Percentiles rank a stretch among this genome's conserved stretches.
phyloP scores from a whole-genome alignment of 2,888 invertebrate species.

The Anodontia alba region DNA sequence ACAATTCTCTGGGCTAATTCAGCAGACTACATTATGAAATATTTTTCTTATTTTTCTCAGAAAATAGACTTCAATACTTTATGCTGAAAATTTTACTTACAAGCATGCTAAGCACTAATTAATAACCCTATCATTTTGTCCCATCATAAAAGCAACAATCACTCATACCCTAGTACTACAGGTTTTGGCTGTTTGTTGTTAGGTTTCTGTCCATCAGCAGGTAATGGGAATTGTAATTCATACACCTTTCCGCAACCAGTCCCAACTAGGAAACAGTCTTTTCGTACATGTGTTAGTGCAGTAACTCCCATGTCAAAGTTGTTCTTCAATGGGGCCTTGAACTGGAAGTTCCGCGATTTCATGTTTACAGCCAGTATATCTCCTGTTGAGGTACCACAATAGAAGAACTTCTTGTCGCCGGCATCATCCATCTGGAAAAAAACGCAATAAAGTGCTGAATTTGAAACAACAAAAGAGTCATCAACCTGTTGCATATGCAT shows the following conservation, averaged over 20 bases:
- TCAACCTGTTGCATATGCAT: not conserved
- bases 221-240: constrained; percentile 55
- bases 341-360: constrained; percentile 79
- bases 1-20: too few relatives aligned
- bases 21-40: too few relatives aligned
- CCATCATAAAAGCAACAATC: too few relatives aligned
- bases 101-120: too few relatives aligned
- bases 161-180: constrained; percentile 41
- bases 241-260: constrained; percentile 91
- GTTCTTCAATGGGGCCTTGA: constrained; percentile 80
- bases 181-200: constrained; percentile 36
- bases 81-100: too few relatives aligned
- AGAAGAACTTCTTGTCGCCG: constrained; percentile 89
- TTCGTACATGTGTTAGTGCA: constrained; percentile 81
- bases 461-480: constrained; percentile 21
- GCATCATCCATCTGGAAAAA: constrained; percentile 85
- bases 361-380: constrained; percentile 87
- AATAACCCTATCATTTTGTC: too few relatives aligned
- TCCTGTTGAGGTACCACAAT: constrained; percentile 94
- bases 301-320: constrained; percentile 82
- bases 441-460: too few relatives aligned
- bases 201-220: not conserved
- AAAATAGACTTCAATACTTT: too few relatives aligned
- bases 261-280: constrained; percentile 88
- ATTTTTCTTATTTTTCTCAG: too few relatives aligned